These are phyloP conservation scores for Zygaena filipendulae DNA, from an alignment of 2,888 invertebrate genomes.

Conservation along the genomic window DNA sequence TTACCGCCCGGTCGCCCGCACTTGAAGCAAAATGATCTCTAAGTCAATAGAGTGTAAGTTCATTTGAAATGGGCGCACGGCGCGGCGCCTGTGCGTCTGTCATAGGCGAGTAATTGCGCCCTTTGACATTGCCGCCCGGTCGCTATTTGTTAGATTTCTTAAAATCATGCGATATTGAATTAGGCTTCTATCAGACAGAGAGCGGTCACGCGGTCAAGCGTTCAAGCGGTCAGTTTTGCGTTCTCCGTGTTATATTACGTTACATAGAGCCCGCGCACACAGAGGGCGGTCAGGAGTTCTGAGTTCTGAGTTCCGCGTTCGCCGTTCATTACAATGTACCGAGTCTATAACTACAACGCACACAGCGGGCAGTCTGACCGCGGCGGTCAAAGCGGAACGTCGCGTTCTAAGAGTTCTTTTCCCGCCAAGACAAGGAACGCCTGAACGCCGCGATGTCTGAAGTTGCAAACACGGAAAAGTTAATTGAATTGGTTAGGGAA, in stretches of 20 bases:
- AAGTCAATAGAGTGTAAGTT: too few species aligned
- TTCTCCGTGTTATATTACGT: slow-evolving; percentile 1
- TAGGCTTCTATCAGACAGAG: slow-evolving; percentile 4
- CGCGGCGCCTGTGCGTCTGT: too few species aligned
- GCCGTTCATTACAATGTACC: slow-evolving; percentile 3
- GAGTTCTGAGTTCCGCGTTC: slow-evolving; percentile 3
- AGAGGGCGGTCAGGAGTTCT: slow-evolving; percentile 2
- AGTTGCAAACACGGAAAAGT: slow-evolving; percentile 5
- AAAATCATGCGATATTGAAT: slow-evolving; percentile 2
- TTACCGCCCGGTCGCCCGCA: too few species aligned
- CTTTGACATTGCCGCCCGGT: too few species aligned
- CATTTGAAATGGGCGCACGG: too few species aligned
- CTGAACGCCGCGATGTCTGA: slow-evolving; percentile 8
- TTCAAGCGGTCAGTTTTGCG: slow-evolving; percentile 2
- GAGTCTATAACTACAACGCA: slow-evolving; percentile 3
- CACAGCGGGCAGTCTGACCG: slow-evolving; percentile 1
- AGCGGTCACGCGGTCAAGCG: slow-evolving; percentile 5
- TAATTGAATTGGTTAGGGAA: slow-evolving; percentile 5
- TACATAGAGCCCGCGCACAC: slow-evolving; percentile 1
- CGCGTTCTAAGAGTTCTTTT: slow-evolving; percentile 2
- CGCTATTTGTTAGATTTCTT: too few species aligned
- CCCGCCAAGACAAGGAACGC: not conserved
- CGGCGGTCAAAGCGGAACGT: slow-evolving; percentile 1
- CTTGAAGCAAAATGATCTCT: too few species aligned
- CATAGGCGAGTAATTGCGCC: too few species aligned